Evolutionary conservation across 2,797 vertebrate species (phyloP).

Genomic region (Dendrocincla tyrannina): DNA sequence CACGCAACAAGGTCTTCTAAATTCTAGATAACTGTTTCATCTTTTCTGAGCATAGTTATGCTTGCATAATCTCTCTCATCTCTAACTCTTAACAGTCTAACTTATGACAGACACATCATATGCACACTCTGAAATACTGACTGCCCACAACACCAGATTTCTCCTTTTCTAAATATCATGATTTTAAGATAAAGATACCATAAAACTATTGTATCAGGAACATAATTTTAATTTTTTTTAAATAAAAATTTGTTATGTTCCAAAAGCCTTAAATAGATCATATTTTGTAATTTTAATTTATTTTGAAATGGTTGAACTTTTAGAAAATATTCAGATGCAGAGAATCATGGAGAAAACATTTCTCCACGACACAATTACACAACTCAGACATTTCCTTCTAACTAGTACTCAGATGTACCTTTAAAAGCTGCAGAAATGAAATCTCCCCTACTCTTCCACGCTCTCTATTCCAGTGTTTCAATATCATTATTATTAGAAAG

Average conservation of each 20-base stretch:
- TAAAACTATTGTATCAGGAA: neutral
- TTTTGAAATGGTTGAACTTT: neutral
- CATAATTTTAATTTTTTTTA: neutral
- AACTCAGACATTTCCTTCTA: neutral
- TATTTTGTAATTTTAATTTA: neutral
- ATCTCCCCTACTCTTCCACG: neutral
- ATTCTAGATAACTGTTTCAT: neutral
- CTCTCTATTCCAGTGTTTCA: neutral
- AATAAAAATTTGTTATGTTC: neutral
- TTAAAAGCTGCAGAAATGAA: neutral
- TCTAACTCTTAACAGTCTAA: neutral
- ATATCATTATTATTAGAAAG: neutral
- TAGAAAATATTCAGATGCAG: neutral
- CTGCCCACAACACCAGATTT: neutral
- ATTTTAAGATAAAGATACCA: neutral
- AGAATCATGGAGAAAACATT: neutral
- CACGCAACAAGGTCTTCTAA: neutral
- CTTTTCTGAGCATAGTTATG: neutral
- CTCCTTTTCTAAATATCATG: neutral
- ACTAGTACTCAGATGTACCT: neutral
- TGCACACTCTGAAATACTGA: neutral
- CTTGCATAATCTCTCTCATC: neutral
- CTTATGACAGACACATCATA: neutral
- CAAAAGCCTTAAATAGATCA: neutral
- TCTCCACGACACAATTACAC: neutral